Conservation (phyloP, 1,140 invertebrate genomes). For the Brachionus sp. region DNA sequence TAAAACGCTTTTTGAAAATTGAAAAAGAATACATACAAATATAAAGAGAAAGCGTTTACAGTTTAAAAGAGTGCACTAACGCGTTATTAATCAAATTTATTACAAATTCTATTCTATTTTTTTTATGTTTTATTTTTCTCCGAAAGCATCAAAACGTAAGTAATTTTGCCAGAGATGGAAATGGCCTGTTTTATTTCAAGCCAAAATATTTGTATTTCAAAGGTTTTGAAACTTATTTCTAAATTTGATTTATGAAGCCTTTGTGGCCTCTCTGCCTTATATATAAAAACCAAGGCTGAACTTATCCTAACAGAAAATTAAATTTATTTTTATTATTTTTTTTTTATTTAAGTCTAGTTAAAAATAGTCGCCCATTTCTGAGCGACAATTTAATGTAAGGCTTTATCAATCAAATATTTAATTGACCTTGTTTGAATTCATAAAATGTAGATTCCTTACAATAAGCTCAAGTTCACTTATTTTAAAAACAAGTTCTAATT, state of each 20-base stretch:
- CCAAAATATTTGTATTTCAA: constrained; percentile 16
- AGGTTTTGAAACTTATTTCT: neutral
- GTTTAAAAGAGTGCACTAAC: constrained; percentile 30
- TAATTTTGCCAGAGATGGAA: constrained; percentile 31
- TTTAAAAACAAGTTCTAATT: constrained; percentile 36
- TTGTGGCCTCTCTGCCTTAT: neutral
- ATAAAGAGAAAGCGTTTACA: neutral
- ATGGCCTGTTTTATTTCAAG: neutral
- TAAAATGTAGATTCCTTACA: constrained; percentile 1
- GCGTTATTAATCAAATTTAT: constrained; percentile 43
- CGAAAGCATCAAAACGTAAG: constrained; percentile 17
- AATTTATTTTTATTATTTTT: neutral
- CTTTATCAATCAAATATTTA: constrained; percentile 32
- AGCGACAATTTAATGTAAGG: constrained; percentile 7
- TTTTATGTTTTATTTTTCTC: neutral
- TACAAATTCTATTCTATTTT: neutral
- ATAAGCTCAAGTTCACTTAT: neutral
- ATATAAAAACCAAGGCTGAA: neutral
- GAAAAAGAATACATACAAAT: constrained; percentile 2
- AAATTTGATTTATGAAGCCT: constrained; percentile 29
- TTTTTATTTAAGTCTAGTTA: neutral
- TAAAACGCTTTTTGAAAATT: neutral
- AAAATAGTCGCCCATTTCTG: neutral
- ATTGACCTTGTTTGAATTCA: constrained; percentile 33
- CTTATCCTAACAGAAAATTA: constrained; percentile 32